Percentiles rank a stretch among this genome's conserved stretches.
Conservation (phyloP, 2,888 invertebrate species). For the Apotomis capreana region DNA sequence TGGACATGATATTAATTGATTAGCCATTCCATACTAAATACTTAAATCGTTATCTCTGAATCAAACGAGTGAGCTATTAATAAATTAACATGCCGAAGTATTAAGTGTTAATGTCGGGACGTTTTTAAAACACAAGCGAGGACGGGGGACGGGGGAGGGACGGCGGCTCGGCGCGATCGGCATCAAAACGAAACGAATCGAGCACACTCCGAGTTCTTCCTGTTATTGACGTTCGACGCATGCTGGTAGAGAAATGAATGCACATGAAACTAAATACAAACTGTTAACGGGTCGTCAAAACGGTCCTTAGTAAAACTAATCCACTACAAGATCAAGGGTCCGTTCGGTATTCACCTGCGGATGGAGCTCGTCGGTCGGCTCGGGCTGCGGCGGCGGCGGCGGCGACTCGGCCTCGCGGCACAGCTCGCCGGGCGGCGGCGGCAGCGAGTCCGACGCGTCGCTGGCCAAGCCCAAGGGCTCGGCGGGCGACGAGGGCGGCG, state of each 20-base stretch:
- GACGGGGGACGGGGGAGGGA: conserved; percentile 54
- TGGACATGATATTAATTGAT: conserved; percentile 14
- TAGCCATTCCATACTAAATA: conserved; percentile 33
- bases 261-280: conserved; percentile 75
- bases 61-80: conserved; percentile 46
- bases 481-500: conserved; percentile 7
- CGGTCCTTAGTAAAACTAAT: conserved; percentile 69
- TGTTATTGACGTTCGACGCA: conserved; percentile 72
- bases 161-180: conserved; percentile 52
- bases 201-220: conserved; percentile 65
- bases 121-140: conserved; percentile 53
- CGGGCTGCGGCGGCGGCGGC: conserved; percentile 46
- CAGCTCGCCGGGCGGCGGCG: conserved; percentile 53
- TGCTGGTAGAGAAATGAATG: conserved; percentile 74
- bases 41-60: conserved; percentile 64
- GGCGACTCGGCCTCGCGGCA: conserved; percentile 45
- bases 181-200: conserved; percentile 52
- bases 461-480: conserved; percentile 6
- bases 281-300: conserved; percentile 68
- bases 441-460: conserved; percentile 45
- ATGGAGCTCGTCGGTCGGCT: conserved; percentile 46
- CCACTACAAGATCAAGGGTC: conserved; percentile 76
- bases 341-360: conserved; percentile 76
- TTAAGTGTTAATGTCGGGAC: conserved; percentile 47
- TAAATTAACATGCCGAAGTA: conserved; percentile 59